A percentile compares a stretch with the other conserved stretches of the same genome.
Evolutionary conservation across 2,888 invertebrate species (phyloP).

Genomic region (Cheilosia vulpina): DNA sequence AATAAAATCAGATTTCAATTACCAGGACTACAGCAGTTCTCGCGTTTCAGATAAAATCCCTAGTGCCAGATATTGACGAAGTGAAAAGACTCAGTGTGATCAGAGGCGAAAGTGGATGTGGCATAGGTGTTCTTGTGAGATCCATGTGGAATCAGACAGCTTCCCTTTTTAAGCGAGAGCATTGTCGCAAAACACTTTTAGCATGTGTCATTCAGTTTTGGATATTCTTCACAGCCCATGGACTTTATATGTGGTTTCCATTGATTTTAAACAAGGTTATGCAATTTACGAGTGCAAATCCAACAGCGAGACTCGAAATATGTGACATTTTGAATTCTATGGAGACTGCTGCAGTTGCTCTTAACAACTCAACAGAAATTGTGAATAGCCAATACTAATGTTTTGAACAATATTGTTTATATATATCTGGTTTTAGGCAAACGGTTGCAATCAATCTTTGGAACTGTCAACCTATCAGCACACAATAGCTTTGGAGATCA

Average conservation of each 20-base stretch:
- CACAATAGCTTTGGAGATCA: slow-evolving; percentile 78
- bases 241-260: slow-evolving; percentile 82
- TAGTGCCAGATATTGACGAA: slow-evolving; percentile 33
- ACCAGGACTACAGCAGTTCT: not conserved
- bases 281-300: slow-evolving; percentile 77
- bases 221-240: slow-evolving; percentile 79
- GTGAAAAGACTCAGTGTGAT: slow-evolving; percentile 6
- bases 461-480: slow-evolving; percentile 79
- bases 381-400: not conserved
- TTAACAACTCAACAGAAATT: slow-evolving; percentile 25
- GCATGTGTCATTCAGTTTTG: slow-evolving; percentile 80
- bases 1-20: not conserved
- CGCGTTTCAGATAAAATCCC: slow-evolving; percentile 8
- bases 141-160: slow-evolving; percentile 81
- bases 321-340: slow-evolving; percentile 78
- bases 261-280: slow-evolving; percentile 80
- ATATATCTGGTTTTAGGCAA: slow-evolving; percentile 12
- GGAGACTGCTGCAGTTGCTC: not conserved
- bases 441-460: slow-evolving; percentile 61
- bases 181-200: slow-evolving; percentile 78
- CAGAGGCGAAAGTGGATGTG: not conserved
- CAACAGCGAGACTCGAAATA: slow-evolving; percentile 76
- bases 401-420: not conserved
- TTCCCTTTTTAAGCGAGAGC: slow-evolving; percentile 79
- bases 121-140: slow-evolving; percentile 42